phyloP scores from a whole-genome alignment of 2,797 vertebrate species.

The Takifugu ocellatus region DNA sequence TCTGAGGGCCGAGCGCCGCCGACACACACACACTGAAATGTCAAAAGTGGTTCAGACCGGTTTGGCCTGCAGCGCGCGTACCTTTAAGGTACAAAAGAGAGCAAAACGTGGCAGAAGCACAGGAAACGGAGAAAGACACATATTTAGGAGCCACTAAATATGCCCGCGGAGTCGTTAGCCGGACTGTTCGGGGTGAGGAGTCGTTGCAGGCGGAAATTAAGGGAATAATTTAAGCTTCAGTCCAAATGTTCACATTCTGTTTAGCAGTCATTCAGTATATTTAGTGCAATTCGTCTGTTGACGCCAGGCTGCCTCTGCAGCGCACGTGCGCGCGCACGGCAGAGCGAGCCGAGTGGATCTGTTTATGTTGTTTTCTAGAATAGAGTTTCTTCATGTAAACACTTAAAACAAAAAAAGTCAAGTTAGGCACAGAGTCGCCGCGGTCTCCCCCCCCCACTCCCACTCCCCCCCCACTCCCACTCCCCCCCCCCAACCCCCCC shows the following conservation, averaged over 20 bases:
- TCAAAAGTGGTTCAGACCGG: constrained; percentile 38
- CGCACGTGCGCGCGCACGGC: constrained; percentile 5
- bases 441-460: constrained; percentile 15
- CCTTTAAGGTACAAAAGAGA: constrained; percentile 81
- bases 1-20: constrained; percentile 73
- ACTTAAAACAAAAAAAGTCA: constrained; percentile 56
- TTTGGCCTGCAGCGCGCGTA: constrained; percentile 60
- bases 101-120: constrained; percentile 58
- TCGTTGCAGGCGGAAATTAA: constrained; percentile 51
- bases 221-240: constrained; percentile 42
- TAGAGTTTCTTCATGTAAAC: constrained; percentile 72
- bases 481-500: constrained; percentile 24
- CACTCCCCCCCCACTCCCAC: no score
- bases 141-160: not conserved
- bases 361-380: constrained; percentile 41
- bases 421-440: constrained; percentile 63
- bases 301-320: constrained; percentile 25
- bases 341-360: constrained; percentile 25
- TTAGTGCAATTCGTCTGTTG: constrained; percentile 57
- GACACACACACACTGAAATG: constrained; percentile 56
- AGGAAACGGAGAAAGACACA: constrained; percentile 19
- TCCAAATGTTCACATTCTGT: constrained; percentile 41
- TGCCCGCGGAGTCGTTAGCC: not conserved
- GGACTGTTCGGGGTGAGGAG: constrained; percentile 8
- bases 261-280: constrained; percentile 30